These are phyloP conservation scores for Lucinisca nassula DNA, from an alignment of 2,888 invertebrate genomes.

Conservation along the genomic window DNA sequence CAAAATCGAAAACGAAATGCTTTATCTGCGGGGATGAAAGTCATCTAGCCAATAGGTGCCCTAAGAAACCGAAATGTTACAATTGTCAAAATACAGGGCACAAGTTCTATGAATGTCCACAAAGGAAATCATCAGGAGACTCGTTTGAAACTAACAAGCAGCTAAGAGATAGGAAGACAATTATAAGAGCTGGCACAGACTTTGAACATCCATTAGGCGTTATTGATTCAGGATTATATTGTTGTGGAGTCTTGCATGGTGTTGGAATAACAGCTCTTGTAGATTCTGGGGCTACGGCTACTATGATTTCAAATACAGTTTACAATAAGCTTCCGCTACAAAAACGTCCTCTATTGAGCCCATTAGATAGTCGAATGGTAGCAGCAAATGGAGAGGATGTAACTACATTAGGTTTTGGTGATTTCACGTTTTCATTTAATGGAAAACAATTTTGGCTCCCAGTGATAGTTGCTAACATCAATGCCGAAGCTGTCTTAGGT, in stretches of 20 bases:
- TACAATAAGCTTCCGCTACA: neutral
- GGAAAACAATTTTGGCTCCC: neutral
- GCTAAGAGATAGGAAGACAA: neutral
- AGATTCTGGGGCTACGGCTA: neutral
- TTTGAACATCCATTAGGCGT: neutral
- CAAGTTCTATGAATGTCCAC: neutral
- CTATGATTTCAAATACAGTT: neutral
- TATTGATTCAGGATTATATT: neutral
- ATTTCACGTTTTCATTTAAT: neutral
- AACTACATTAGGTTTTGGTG: neutral
- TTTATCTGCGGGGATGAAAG: neutral
- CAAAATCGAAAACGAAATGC: neutral
- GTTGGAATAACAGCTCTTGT: slow-evolving; percentile 4
- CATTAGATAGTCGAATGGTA: neutral
- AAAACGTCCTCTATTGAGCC: neutral
- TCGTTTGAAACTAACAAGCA: neutral
- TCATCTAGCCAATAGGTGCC: neutral
- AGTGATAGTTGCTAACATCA: neutral
- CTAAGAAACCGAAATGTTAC: neutral
- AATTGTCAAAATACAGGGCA: neutral
- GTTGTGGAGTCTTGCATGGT: neutral
- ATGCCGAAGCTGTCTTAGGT: neutral
- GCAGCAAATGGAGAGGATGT: neutral
- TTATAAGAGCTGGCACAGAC: neutral
- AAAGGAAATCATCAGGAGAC: neutral